These are phyloP conservation scores for Petrolisthes cinctipes DNA, from an alignment of 2,888 invertebrate species.

Conservation along the genomic window DNA sequence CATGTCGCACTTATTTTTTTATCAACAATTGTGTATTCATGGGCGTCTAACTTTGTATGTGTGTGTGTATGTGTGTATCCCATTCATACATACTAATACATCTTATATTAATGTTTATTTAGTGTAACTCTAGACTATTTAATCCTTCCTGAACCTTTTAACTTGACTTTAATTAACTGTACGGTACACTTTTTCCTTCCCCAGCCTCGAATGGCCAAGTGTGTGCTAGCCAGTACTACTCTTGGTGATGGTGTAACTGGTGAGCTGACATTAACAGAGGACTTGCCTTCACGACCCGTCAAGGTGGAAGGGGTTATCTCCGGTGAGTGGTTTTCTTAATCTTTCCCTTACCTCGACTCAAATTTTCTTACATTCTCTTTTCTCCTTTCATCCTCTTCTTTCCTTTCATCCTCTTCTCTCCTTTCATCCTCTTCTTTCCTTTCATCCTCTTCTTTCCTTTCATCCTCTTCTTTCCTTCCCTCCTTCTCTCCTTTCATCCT, in stretches of 20 bases:
- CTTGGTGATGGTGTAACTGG: not conserved
- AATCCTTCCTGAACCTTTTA: too few species aligned
- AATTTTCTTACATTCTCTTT: not conserved
- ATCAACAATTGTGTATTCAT: not conserved
- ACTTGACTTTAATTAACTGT: too few species aligned
- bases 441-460: too few species aligned
- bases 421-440: not conserved
- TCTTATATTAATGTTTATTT: too few species aligned
- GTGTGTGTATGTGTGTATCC: not conserved
- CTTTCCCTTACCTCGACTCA: not conserved
- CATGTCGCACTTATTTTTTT: not conserved
- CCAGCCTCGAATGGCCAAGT: conserved; percentile 28
- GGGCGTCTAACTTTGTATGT: too few species aligned
- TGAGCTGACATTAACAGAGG: not conserved
- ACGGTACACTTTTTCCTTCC: too few species aligned
- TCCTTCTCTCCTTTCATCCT: too few species aligned
- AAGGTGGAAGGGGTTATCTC: conserved; percentile 31
- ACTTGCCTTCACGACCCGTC: not conserved
- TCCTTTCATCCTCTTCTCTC: not conserved
- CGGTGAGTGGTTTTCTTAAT: conserved; percentile 2
- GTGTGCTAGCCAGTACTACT: not conserved
- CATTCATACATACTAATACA: not conserved
- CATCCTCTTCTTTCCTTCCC: too few species aligned
- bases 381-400: not conserved
- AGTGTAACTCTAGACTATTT: too few species aligned